phyloP scores from a whole-genome alignment of 2,113 vertebrate species.

The Saccopteryx bilineata region DNA sequence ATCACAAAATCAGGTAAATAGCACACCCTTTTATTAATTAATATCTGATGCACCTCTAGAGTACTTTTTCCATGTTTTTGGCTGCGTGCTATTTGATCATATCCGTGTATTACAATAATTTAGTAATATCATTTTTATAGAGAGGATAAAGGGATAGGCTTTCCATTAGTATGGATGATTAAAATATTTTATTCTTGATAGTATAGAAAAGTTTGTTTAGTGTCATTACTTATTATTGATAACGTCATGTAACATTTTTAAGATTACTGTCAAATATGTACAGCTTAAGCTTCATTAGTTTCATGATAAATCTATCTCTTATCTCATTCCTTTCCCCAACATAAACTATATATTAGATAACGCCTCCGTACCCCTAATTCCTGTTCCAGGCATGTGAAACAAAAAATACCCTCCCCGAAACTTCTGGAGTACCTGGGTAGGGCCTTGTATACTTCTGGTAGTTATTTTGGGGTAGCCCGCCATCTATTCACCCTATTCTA shows the following conservation, averaged over 20 bases:
- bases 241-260: neutral
- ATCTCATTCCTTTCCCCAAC: neutral
- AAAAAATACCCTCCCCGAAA: neutral
- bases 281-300: neutral
- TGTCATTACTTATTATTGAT: neutral
- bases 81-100: neutral
- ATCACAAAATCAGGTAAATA: neutral
- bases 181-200: neutral
- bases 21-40: neutral
- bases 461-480: neutral
- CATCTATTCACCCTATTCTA: slow-evolving; percentile 13
- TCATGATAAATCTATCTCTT: neutral
- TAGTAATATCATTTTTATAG: slow-evolving; percentile 1
- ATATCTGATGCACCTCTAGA: neutral
- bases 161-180: neutral
- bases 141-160: neutral
- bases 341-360: neutral
- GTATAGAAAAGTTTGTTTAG: neutral
- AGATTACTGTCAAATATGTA: neutral
- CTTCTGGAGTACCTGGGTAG: neutral
- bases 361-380: neutral
- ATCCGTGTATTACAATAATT: neutral
- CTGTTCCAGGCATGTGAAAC: neutral
- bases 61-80: neutral
- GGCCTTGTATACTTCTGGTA: neutral